Conservation (phyloP, 2,888 invertebrate genomes). For the Argynnis bischoffii region DNA sequence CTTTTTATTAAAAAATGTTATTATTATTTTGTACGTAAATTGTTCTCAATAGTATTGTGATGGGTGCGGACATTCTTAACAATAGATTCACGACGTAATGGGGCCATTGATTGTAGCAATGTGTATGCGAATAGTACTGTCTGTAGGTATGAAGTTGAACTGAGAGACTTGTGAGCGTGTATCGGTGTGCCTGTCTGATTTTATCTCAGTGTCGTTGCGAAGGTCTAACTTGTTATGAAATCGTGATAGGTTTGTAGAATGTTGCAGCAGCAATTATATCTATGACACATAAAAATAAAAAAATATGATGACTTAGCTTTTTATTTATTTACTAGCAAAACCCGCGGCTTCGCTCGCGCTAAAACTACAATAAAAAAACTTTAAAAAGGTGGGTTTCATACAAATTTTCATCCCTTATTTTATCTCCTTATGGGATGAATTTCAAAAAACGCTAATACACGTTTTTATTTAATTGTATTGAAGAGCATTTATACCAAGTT, state of each 20-base stretch:
- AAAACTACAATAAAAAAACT: too few relatives aligned
- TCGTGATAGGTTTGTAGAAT: slow-evolving; percentile 35
- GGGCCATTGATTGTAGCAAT: slow-evolving; percentile 76
- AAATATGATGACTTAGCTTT: too few relatives aligned
- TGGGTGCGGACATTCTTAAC: slow-evolving; percentile 74
- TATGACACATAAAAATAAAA: neutral
- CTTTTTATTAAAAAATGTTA: neutral
- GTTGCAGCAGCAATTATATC: slow-evolving; percentile 23
- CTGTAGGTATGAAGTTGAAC: slow-evolving; percentile 20
- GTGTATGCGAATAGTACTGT: slow-evolving; percentile 54
- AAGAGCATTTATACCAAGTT: too few relatives aligned
- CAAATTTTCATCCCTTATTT: too few relatives aligned
- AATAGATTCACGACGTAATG: slow-evolving; percentile 76
- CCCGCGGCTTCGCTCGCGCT: too few relatives aligned
- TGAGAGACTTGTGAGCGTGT: slow-evolving; percentile 24
- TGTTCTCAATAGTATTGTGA: slow-evolving; percentile 70
- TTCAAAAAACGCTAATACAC: too few relatives aligned
- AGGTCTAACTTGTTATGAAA: slow-evolving; percentile 37
- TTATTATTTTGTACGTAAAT: slow-evolving; percentile 49
- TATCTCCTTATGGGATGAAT: too few relatives aligned
- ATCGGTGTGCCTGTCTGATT: slow-evolving; percentile 32
- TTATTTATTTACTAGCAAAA: too few relatives aligned
- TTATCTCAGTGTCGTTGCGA: slow-evolving; percentile 37
- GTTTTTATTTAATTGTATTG: too few relatives aligned
- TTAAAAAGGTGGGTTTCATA: too few relatives aligned